These are phyloP conservation scores for Chymomyza costata DNA, from an alignment of 1,140 invertebrate species.

Conservation along the genomic window DNA sequence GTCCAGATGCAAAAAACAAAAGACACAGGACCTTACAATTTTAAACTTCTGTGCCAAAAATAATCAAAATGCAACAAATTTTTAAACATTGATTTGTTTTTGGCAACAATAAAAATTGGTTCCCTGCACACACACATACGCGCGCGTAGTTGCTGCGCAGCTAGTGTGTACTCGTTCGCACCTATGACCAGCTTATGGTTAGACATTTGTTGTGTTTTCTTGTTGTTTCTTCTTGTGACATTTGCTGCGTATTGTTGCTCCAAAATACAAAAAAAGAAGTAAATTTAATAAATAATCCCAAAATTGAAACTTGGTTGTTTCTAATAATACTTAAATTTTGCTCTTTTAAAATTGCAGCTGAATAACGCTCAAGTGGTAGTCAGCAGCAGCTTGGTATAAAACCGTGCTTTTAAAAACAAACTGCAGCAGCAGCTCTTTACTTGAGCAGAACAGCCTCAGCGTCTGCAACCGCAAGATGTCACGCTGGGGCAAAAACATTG, in stretches of 20 bases:
- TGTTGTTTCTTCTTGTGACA: constrained; percentile 55
- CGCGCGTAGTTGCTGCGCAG: constrained; percentile 6
- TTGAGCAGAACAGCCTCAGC: too few species aligned
- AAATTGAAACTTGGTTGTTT: background rate
- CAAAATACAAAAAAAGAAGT: too few species aligned
- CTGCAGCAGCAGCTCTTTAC: too few species aligned
- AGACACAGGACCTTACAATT: too few species aligned
- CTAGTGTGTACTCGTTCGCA: constrained; percentile 60
- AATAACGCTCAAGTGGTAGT: constrained; percentile 8
- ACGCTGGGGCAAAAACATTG: constrained; percentile 80
- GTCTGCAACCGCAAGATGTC: constrained; percentile 76
- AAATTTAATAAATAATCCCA: background rate
- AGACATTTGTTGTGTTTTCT: constrained; percentile 59
- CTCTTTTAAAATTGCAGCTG: constrained; percentile 10
- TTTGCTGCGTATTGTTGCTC: constrained; percentile 5
- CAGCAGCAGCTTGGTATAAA: too few species aligned
- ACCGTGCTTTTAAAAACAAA: too few species aligned
- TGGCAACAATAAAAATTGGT: constrained; percentile 40
- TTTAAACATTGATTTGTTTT: constrained; percentile 45
- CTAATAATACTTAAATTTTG: constrained; percentile 12
- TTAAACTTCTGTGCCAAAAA: background rate
- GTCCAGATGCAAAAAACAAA: background rate
- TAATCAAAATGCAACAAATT: constrained; percentile 42
- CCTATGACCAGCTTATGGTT: constrained; percentile 29
- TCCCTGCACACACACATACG: constrained; percentile 20